These are phyloP conservation scores for Falco berigora DNA, from an alignment of 2,797 vertebrate species.

Conservation along the genomic window DNA sequence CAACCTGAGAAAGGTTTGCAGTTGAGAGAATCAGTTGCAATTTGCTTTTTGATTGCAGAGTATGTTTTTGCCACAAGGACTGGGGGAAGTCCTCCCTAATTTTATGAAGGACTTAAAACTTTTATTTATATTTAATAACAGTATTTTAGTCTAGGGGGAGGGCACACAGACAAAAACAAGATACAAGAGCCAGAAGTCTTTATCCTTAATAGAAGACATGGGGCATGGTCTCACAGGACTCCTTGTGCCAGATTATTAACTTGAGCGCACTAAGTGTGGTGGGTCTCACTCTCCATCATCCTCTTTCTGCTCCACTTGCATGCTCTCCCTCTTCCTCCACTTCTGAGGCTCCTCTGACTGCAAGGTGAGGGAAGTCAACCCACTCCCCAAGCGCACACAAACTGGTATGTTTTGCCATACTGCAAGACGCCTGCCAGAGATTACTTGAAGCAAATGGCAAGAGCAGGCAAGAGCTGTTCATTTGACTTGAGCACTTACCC, in stretches of 20 bases:
- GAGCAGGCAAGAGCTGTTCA: background rate
- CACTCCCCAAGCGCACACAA: accelerated
- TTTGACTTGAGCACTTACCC: background rate
- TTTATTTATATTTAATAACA: background rate
- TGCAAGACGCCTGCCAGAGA: background rate
- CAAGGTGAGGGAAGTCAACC: background rate
- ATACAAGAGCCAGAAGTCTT: background rate
- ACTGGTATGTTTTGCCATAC: accelerated
- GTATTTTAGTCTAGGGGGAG: background rate
- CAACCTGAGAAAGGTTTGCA: background rate
- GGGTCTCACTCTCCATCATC: background rate
- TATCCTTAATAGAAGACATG: background rate
- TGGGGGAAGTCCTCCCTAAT: background rate
- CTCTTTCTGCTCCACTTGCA: background rate
- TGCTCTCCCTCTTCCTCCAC: background rate
- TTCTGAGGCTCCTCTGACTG: background rate
- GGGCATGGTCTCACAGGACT: background rate
- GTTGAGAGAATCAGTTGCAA: background rate
- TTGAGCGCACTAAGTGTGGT: background rate
- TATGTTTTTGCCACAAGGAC: background rate
- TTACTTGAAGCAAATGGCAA: background rate
- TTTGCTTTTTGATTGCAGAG: background rate
- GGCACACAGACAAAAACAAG: background rate
- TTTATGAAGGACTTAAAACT: background rate
- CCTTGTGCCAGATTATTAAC: background rate